phyloP scores from a whole-genome alignment of 2,888 invertebrate genomes.

The Hirudinaria manillensis region DNA sequence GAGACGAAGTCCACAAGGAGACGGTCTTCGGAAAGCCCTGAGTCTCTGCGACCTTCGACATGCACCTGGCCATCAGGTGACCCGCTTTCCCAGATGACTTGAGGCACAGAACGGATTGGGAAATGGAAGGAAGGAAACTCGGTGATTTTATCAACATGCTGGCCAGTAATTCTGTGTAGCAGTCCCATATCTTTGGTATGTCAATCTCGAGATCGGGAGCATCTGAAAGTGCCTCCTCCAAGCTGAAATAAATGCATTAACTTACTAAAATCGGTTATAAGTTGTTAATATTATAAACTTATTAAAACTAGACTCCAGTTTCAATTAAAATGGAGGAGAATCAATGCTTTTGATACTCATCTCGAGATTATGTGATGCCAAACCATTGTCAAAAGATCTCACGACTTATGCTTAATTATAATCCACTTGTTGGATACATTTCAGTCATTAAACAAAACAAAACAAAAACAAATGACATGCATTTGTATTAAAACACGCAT shows the following conservation, averaged over 20 bases:
- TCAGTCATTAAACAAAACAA: too few species aligned
- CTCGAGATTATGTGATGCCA: too few species aligned
- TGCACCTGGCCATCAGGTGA: constrained; percentile 1
- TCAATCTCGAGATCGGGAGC: constrained; percentile 23
- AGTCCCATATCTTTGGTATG: constrained; percentile 19
- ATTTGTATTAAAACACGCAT: too few species aligned
- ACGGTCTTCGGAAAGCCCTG: not conserved
- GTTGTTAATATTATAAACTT: too few species aligned
- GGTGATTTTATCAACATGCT: constrained; percentile 1
- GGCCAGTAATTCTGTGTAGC: constrained; percentile 13
- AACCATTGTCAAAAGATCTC: too few species aligned
- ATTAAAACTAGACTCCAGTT: too few species aligned
- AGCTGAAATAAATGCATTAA: constrained; percentile 5
- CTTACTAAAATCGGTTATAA: too few species aligned
- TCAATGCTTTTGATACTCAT: too few species aligned
- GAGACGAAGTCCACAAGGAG: not conserved
- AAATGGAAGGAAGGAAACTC: not conserved
- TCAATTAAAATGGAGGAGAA: too few species aligned
- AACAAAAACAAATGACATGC: too few species aligned
- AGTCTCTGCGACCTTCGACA: not conserved
- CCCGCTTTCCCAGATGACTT: not conserved
- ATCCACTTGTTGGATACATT: too few species aligned
- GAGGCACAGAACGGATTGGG: not conserved
- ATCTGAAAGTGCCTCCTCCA: constrained; percentile 16
- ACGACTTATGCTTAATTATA: too few species aligned